Evolutionary conservation across 2,113 vertebrate species (phyloP), one percentile per base, ranked within the genome.

Genomic region (Acanthochromis polyacanthus): DNA sequence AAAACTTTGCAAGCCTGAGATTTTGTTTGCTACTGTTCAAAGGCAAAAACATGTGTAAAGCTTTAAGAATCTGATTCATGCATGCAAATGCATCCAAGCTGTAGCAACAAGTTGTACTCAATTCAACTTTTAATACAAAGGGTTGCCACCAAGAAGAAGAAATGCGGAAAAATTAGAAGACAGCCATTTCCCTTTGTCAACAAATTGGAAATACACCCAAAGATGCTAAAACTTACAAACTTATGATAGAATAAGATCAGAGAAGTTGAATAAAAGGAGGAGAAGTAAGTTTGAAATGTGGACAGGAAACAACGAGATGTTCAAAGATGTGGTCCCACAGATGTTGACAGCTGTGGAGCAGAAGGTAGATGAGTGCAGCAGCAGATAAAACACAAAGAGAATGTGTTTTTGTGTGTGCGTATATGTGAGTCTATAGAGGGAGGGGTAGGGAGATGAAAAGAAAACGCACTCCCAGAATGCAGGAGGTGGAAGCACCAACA

Each of bases 271-370:
- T 10, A 46, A 65, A 78, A 68, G 20, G 19, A 28, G 4, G 40
- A 51, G 50, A 77, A 66, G 32, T 82, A 84, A 87, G 76, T 69
- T 61, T 58, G 61, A 71, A 81, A 50, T 50, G 48, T 65, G 82
- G 52, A 71, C 61, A 61, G 82, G 57, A 85, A 84, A 73, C 55
- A 46, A 75, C 4, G 10, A 84, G 62, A 56, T 68, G 66, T 72
- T 83, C 52, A 69, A 84, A 88, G 75, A 71, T 60, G 50, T 17
- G 2, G 43, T 62, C 71, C 60, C 63, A 75, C 84, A 88, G 83
- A 88, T 87, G 88, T 74, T 81, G 77, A 86, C 86, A 86, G 84
- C 90, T 86, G 85, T 17, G 67, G 61, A 80, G 80, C 89, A 86
- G 85, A 87, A 84, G 86, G 85, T 61, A 84, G 81, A 83, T 22